Evolutionary conservation across 2,888 invertebrate genomes (phyloP).

Genomic region (Spisula solida): DNA sequence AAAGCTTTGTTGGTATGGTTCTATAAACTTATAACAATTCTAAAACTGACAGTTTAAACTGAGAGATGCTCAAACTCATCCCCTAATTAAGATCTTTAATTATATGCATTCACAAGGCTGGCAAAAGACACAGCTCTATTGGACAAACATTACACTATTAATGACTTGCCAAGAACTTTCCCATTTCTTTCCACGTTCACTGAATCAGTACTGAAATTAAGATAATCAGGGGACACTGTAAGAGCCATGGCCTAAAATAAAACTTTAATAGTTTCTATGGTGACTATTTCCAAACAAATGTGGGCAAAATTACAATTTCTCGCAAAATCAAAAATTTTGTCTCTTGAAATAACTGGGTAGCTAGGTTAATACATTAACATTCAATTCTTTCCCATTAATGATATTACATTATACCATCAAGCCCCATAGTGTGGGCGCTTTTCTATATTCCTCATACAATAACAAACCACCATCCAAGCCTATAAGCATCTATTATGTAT

Average conservation of each 20-base stretch:
- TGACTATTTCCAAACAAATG: neutral
- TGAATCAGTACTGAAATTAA: too few relatives aligned
- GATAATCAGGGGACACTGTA: too few relatives aligned
- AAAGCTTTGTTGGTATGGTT: too few relatives aligned
- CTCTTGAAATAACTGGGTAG: constrained; percentile 1
- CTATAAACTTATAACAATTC: too few relatives aligned
- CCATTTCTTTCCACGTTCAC: neutral
- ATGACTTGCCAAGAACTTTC: neutral
- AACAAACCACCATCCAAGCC: neutral
- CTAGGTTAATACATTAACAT: neutral
- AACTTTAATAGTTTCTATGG: constrained; percentile 1
- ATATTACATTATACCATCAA: neutral
- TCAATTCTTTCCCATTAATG: neutral
- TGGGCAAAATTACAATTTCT: neutral
- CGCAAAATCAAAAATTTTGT: neutral
- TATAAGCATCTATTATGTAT: constrained; percentile 6
- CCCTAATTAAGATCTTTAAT: too few relatives aligned
- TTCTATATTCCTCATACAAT: neutral
- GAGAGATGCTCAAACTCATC: too few relatives aligned
- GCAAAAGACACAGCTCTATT: neutral
- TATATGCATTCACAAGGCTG: too few relatives aligned
- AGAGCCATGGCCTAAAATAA: neutral
- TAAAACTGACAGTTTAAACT: too few relatives aligned
- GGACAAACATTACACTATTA: neutral
- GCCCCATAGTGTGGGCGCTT: neutral